phyloP scores from a whole-genome alignment of 1,140 invertebrate genomes.

The Procambarus virginalis region DNA sequence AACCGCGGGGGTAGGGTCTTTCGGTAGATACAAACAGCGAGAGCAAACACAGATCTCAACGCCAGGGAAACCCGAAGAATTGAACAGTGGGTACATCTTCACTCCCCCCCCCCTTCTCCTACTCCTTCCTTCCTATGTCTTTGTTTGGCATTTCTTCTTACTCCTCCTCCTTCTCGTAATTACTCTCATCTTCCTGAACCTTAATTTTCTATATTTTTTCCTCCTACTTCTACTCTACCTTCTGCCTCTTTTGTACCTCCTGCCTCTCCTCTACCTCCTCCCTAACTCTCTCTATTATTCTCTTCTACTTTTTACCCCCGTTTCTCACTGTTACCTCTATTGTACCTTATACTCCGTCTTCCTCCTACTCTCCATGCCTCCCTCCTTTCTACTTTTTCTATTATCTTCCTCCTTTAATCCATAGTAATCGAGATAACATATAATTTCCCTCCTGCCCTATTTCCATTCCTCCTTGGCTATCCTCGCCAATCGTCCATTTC shows the following conservation, averaged over 20 bases:
- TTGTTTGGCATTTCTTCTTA: too few relatives aligned
- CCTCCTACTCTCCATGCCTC: constrained; percentile 3
- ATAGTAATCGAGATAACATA: not conserved
- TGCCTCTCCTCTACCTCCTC: not conserved
- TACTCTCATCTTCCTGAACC: too few relatives aligned
- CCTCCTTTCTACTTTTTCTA: not conserved
- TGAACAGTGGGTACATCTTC: not conserved
- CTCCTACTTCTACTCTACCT: too few relatives aligned
- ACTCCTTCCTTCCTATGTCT: not conserved
- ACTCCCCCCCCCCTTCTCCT: not conserved
- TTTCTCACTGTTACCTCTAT: not conserved
- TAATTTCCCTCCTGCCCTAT: too few relatives aligned
- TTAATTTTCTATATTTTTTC: too few relatives aligned
- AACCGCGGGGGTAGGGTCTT: too few relatives aligned
- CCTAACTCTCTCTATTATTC: not conserved
- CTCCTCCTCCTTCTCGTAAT: not conserved
- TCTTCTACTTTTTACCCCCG: not conserved
- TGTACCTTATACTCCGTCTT: too few relatives aligned
- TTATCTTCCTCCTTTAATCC: not conserved
- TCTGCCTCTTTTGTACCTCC: not conserved
- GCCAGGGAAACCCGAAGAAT: too few relatives aligned
- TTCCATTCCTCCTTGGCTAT: not conserved
- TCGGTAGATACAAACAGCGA: too few relatives aligned
- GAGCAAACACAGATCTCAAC: too few relatives aligned
- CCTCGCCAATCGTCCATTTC: too few relatives aligned